phyloP scores from a whole-genome alignment of 2,797 vertebrate genomes.

The Ptychobarbus kaznakovi region DNA sequence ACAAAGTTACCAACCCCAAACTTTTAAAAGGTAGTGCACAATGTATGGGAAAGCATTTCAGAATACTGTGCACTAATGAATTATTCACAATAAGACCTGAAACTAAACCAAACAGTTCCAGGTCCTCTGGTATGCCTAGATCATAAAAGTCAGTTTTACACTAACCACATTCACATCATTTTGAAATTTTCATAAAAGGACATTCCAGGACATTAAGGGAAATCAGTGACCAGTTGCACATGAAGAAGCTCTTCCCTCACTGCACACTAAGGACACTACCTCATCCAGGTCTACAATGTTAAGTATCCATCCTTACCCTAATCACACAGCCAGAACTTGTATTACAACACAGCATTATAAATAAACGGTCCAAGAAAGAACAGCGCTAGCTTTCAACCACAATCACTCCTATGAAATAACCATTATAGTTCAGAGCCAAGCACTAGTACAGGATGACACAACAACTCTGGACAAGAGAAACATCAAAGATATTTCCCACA shows the following conservation, averaged over 20 bases:
- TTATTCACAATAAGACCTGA: neutral
- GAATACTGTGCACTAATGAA: neutral
- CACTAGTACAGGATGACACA: neutral
- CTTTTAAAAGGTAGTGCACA: neutral
- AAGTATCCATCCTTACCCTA: neutral
- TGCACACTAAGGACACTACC: neutral
- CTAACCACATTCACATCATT: neutral
- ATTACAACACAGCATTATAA: neutral
- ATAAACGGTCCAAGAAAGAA: neutral
- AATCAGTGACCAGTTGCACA: neutral
- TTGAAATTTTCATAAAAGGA: neutral
- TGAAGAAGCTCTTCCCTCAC: neutral
- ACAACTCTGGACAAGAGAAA: neutral
- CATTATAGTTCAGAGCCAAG: neutral
- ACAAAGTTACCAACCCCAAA: neutral
- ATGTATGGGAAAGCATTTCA: neutral
- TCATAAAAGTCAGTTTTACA: neutral
- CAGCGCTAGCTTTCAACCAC: neutral
- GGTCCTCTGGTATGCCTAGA: neutral
- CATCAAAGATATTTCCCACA: neutral
- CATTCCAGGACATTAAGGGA: neutral
- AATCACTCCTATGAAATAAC: neutral
- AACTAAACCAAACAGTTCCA: neutral
- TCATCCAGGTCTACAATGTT: neutral
- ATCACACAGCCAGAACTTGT: neutral